phyloP scores from a whole-genome alignment of 2,888 invertebrate genomes.

The Matsumyia berberina region DNA sequence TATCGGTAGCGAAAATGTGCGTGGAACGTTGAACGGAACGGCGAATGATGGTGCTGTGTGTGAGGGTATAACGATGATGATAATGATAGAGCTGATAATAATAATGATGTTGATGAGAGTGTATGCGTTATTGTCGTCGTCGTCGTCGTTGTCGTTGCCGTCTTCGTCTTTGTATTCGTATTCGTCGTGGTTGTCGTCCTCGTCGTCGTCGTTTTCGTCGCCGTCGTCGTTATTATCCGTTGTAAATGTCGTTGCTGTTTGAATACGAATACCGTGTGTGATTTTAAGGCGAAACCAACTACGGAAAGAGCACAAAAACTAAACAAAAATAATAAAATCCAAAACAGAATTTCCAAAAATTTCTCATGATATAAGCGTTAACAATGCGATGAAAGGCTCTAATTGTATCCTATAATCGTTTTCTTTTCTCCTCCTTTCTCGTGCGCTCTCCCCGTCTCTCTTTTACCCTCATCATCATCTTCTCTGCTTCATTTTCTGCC shows the following conservation, averaged over 20 bases:
- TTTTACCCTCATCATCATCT: conserved; percentile 42
- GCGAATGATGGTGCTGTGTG: conserved; percentile 57
- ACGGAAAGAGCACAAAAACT: conserved; percentile 19
- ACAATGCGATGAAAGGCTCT: conserved; percentile 70
- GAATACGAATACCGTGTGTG: conserved; percentile 43
- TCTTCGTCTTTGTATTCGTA: conserved; percentile 11
- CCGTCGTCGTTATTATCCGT: conserved; percentile 56
- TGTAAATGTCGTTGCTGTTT: conserved; percentile 45
- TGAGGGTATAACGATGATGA: conserved; percentile 65
- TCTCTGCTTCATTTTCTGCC: conserved; percentile 35
- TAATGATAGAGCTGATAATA: conserved; percentile 68
- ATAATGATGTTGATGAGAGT: conserved; percentile 68
- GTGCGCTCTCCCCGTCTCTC: conserved; percentile 12
- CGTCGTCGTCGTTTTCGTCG: conserved; percentile 48
- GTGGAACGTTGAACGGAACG: conserved; percentile 69
- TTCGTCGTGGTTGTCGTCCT: conserved; percentile 30
- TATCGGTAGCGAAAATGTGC: conserved; percentile 75
- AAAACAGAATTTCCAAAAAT: conserved; percentile 21
- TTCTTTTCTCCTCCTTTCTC: conserved; percentile 52
- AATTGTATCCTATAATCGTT: conserved; percentile 66
- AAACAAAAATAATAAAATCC: conserved; percentile 21
- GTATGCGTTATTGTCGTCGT: conserved; percentile 65
- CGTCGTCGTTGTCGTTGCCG: conserved; percentile 30
- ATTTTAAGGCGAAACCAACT: conserved; percentile 29
- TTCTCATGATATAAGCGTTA: conserved; percentile 52